Evolutionary conservation across 2,888 invertebrate genomes (phyloP).

Genomic region (Eulithis testata): DNA sequence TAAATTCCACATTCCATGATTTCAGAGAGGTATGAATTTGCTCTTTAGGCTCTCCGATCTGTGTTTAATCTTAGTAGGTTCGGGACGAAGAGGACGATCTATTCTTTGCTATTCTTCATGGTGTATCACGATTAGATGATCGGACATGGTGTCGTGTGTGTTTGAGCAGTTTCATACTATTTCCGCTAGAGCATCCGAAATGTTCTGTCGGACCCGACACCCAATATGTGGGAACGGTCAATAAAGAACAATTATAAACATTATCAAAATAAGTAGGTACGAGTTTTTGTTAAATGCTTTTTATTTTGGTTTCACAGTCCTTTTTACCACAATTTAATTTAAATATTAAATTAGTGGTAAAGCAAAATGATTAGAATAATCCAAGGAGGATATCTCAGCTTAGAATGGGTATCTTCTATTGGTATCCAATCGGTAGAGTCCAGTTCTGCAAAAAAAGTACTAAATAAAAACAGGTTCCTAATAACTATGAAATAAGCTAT

Average conservation of each 20-base stretch:
- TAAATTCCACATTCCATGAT: no score
- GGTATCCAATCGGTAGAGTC: conserved; percentile 53
- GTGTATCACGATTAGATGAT: no score
- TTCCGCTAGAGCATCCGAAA: no score
- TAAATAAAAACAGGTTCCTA: not conserved
- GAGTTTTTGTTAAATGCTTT: not conserved
- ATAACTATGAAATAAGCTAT: not conserved
- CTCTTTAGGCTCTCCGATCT: no score
- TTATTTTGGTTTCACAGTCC: not conserved
- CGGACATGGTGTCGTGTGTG: no score
- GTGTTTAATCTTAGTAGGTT: no score
- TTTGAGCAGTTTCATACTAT: no score
- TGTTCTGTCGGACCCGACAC: no score
- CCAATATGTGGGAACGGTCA: no score
- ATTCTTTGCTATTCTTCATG: no score
- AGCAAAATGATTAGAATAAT: not conserved
- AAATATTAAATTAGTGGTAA: not conserved
- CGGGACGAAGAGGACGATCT: no score
- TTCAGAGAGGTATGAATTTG: no score
- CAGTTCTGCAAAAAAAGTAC: conserved; percentile 49
- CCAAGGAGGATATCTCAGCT: conserved; percentile 17
- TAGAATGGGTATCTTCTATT: conserved; percentile 53
- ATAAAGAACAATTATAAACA: not conserved
- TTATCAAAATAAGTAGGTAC: not conserved
- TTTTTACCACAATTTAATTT: not conserved